These are phyloP conservation scores for Phymatocera aterrima DNA, from an alignment of 2,888 invertebrate genomes.

Conservation along the genomic window DNA sequence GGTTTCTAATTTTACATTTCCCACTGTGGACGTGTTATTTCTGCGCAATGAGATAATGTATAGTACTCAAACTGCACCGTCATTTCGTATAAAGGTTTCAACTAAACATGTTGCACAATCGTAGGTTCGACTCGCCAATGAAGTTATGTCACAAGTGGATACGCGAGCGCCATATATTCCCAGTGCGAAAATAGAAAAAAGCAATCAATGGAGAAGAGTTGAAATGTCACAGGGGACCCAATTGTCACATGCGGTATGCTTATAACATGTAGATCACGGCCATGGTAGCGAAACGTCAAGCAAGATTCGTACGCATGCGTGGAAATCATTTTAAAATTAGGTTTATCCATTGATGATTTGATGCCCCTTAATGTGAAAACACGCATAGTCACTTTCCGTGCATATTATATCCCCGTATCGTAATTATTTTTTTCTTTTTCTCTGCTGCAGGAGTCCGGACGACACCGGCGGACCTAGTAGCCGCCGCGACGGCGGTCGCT, in stretches of 20 bases:
- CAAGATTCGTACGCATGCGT: background rate
- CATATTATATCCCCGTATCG: background rate
- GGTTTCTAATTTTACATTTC: background rate
- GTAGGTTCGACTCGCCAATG: background rate
- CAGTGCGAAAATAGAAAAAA: background rate
- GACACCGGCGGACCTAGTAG: slow-evolving; percentile 71
- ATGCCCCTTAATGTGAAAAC: too few species aligned
- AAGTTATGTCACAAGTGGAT: background rate
- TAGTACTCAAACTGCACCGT: background rate
- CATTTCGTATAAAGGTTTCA: background rate
- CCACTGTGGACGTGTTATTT: too few species aligned
- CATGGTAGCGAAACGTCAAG: background rate
- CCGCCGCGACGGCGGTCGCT: slow-evolving; percentile 74
- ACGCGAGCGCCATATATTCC: background rate
- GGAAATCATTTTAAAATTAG: too few species aligned
- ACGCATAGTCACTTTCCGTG: too few species aligned
- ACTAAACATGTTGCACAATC: background rate
- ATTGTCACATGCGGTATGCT: background rate
- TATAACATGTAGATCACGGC: background rate
- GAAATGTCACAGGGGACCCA: background rate
- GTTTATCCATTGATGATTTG: too few species aligned
- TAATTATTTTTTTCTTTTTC: background rate
- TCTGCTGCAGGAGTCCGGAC: slow-evolving; percentile 60
- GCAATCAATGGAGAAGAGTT: background rate
- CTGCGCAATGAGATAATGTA: background rate